Base-by-base conservation (phyloP, 2,113 vertebrate genomes). In the Oreotrochilus melanogaster region DNA sequence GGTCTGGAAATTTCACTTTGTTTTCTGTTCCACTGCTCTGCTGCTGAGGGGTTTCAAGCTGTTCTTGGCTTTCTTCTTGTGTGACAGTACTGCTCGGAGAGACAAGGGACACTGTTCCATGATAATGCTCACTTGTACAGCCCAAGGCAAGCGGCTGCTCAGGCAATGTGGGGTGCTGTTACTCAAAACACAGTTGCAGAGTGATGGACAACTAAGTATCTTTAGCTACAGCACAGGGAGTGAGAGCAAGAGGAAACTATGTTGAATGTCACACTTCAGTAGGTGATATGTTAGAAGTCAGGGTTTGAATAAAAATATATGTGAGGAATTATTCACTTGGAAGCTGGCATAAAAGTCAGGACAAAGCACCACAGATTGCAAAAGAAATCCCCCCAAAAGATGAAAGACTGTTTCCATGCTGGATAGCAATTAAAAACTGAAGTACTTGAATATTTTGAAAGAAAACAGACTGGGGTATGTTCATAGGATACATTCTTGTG, bases 111-210 rank as follows among this genome's bases (percentile, higher is more conserved):
- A 94, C 76, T 31, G 95, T 75, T 88, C 97, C 93, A 56, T 93
- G 96, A 97, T 81, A 97, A 95, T 66, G 92, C 60, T 98, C 97
- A 82, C 96, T 94, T 22, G 97, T 90, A 89, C 93, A 96, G 57
- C 96, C 98, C 94, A 97, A 96, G 96, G 73, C 18, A 96, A 96
- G 78, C 80, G 92, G 94, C 94, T 98, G 98, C 95, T 96, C 95
- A 98, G 92, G 98, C 92, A 98, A 96, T 39, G 3, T 39, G 62
- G 73, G 79, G 79, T 35, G 87, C 73, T 56, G 7, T 80, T 96
- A 94, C 74, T 91, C 79, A 72, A 61, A 82, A 62, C 78, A 62
- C 79, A 47, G 78, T 16, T 93, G 79, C 75, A 86, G 75, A 80
- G 65, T 39, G 75, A 89, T 45, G 73, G 88, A 90, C 82, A 93